Evolutionary conservation across 2,888 invertebrate genomes (phyloP), one percentile per base, ranked within the genome.

Genomic region (Gerosis bhagava): DNA sequence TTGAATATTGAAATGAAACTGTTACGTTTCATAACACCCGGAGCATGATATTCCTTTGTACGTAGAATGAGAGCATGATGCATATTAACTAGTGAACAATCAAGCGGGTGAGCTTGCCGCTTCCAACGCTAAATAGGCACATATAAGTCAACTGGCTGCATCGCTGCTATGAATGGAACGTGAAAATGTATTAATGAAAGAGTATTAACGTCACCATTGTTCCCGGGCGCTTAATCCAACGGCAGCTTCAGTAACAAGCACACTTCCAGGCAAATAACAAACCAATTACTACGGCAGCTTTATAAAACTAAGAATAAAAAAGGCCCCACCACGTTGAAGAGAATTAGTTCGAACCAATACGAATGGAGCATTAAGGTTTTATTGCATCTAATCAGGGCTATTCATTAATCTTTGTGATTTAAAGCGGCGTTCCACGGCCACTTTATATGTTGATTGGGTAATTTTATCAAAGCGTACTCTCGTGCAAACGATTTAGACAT

Each of bases 401-500:
- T 67, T 72, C 65, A 77, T 78, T 77, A 73, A 73, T 76, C 75
- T 73, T 65, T 59, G 63, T 65, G 69, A 69, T 73, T 72, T 71
- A 70, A 71, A 70, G 66, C 73, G 76, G 67, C 73, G 74, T 67
- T 65, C 67, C 70, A 60, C 67, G 63, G 67, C 70, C 74, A 74
- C 77, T 78, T 79, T 78, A 70, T 78, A 78, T 80, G 77, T 71
- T 80, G 79, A 80, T 80, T 80, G 67, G 73, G 74, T 73, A 70
- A 80, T 80, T 77, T 68, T 70, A 68, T 65, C 67, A 67, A 71
- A 72, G 68, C 66, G 67, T 59, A 65, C 58, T 62, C 62, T 64
- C 60, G 48, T 66, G 61, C 58, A 63, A 66, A 66, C 73, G 65
- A 64, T 70, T 68, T 67, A 65, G 63, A 66, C 54, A 57, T 57